Evolutionary conservation across 2,113 vertebrate species (phyloP).

Genomic region (Hippopotamus amphibius): DNA sequence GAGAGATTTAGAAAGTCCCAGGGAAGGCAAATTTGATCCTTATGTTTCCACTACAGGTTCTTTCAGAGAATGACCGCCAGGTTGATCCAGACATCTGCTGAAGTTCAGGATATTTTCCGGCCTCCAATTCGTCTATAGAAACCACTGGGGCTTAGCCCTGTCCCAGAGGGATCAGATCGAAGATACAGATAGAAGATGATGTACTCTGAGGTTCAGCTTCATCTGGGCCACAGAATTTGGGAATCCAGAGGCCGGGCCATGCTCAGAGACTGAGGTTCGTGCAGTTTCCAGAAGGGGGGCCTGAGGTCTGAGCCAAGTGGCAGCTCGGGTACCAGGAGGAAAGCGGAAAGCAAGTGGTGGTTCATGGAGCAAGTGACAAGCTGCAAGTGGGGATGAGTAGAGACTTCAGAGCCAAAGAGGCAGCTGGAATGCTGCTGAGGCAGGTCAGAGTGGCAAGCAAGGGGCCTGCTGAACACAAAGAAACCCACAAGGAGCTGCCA

Average conservation of each 20-base stretch:
- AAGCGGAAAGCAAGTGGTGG: not conserved
- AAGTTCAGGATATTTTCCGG: not conserved
- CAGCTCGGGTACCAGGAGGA: not conserved
- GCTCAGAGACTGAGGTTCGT: not conserved
- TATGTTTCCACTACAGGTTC: not conserved
- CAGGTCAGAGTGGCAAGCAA: not conserved
- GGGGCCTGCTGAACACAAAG: not conserved
- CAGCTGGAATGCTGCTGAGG: not conserved
- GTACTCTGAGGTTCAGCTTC: not conserved
- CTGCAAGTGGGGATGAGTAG: not conserved
- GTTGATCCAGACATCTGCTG: not conserved
- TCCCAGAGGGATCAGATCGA: not conserved
- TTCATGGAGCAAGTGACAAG: not conserved
- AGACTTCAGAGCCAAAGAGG: not conserved
- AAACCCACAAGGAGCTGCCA: not conserved
- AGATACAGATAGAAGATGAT: not conserved
- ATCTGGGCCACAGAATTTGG: not conserved
- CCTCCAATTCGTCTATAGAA: not conserved
- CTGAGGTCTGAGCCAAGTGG: not conserved
- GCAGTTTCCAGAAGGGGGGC: fast-evolving
- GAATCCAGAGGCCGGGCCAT: not conserved
- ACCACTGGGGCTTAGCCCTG: not conserved
- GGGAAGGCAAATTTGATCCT: not conserved
- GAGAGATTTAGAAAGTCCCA: not conserved
- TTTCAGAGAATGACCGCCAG: not conserved